A percentile compares a stretch with the other conserved stretches of the same genome.
Evolutionary conservation across 2,888 invertebrate species (phyloP).

Genomic region (Tinea trinotella): DNA sequence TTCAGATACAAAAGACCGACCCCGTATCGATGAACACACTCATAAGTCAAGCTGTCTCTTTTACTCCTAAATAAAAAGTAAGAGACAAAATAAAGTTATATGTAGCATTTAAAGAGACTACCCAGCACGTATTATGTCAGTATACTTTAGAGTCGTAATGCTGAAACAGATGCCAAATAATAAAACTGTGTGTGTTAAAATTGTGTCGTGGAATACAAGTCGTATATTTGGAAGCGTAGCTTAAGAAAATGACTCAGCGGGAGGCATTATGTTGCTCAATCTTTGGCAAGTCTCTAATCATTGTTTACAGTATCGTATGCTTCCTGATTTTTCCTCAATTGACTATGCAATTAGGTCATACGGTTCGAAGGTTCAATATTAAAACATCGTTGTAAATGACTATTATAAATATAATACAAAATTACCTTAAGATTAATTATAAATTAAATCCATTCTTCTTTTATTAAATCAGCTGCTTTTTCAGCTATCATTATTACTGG

Average conservation of each 20-base stretch:
- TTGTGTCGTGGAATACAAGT: not conserved
- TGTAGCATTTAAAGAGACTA: too few species aligned
- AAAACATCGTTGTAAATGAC: not conserved
- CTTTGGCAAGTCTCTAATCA: slow-evolving; percentile 4
- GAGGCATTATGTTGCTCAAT: slow-evolving; percentile 2
- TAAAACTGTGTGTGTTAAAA: not conserved
- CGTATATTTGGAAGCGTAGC: not conserved
- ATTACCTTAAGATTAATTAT: not conserved
- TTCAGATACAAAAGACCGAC: not conserved
- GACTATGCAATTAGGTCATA: slow-evolving; percentile 1
- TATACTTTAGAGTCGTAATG: too few species aligned
- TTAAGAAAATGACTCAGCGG: slow-evolving; percentile 12
- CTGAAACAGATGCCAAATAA: not conserved
- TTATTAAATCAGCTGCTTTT: slow-evolving; percentile 84
- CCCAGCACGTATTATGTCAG: too few species aligned
- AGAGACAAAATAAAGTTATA: not conserved
- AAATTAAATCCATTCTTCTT: slow-evolving; percentile 58
- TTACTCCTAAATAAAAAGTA: not conserved
- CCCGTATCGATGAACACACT: not conserved
- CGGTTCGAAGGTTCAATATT: not conserved
- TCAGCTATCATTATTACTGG: slow-evolving; percentile 90
- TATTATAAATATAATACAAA: not conserved
- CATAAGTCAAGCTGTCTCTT: not conserved
- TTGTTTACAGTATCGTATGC: slow-evolving; percentile 7
- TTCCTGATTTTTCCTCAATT: slow-evolving; percentile 8